A percentile compares a stretch with the other conserved stretches of the same genome.
phyloP scores from a whole-genome alignment of 2,113 vertebrate species.

The Cisticola juncidis region DNA sequence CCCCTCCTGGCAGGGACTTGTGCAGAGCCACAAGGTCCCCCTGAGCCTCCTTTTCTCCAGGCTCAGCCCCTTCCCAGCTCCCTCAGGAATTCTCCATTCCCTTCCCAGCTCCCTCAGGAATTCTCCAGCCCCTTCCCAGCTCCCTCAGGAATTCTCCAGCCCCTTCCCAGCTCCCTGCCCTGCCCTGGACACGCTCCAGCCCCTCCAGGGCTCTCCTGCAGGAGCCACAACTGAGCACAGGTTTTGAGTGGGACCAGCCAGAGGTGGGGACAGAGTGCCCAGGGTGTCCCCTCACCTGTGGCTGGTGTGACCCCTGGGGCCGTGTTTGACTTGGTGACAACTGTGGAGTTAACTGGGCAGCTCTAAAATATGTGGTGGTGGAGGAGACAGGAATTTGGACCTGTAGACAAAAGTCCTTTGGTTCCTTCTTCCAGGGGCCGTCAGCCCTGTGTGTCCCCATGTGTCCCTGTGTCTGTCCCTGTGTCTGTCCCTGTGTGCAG shows the following conservation, averaged over 20 bases:
- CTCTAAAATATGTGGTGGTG: background rate
- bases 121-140: no score
- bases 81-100: no score
- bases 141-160: no score
- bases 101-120: background rate
- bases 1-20: background rate
- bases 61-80: background rate
- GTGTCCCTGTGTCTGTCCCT: background rate
- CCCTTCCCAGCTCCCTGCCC: background rate
- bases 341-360: background rate
- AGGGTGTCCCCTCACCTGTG: background rate
- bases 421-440: background rate
- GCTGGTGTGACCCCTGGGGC: background rate
- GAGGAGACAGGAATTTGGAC: background rate
- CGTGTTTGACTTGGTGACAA: background rate
- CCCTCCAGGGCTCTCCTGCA: background rate
- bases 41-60: background rate
- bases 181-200: background rate
- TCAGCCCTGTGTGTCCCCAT: background rate
- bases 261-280: background rate
- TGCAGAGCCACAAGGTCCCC: background rate
- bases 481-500: no score
- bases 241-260: background rate
- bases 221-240: background rate
- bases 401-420: background rate